Percentiles rank a stretch among this genome's conserved stretches.
These are phyloP conservation scores for Chydorus sphaericus DNA, from an alignment of 2,888 invertebrate species.

Conservation along the genomic window DNA sequence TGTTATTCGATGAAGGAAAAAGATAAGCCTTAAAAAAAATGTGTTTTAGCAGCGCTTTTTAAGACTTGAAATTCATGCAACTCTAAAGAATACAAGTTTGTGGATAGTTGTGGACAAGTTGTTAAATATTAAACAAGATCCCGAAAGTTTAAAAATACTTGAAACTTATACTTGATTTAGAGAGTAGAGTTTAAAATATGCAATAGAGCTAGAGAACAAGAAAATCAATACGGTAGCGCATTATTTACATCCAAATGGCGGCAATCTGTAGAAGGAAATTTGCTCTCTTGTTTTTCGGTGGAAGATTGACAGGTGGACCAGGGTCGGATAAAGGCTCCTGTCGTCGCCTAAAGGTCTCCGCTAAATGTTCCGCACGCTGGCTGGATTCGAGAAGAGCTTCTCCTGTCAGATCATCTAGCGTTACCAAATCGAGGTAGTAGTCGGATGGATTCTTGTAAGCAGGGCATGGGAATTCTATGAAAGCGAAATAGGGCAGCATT, in stretches of 20 bases:
- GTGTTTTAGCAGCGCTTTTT: background rate
- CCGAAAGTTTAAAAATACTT: too few relatives aligned
- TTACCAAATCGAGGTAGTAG: constrained; percentile 87
- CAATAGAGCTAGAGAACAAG: too few relatives aligned
- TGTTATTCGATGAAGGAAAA: too few relatives aligned
- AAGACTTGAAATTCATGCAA: background rate
- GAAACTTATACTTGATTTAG: too few relatives aligned
- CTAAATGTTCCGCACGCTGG: constrained; percentile 77
- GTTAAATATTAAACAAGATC: too few relatives aligned
- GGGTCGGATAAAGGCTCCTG: constrained; percentile 47
- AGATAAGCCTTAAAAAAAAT: background rate
- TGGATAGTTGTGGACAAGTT: too few relatives aligned
- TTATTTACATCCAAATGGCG: constrained; percentile 47
- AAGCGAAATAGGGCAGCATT: constrained; percentile 83
- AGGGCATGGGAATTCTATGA: constrained; percentile 84
- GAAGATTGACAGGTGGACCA: constrained; percentile 63
- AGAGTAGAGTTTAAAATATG: too few relatives aligned
- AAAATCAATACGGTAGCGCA: too few relatives aligned
- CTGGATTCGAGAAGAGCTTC: constrained; percentile 91
- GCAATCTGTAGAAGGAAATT: constrained; percentile 53
- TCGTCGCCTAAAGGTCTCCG: constrained; percentile 60
- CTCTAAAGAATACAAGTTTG: background rate
- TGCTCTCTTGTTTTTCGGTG: constrained; percentile 46
- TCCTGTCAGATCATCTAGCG: constrained; percentile 78
- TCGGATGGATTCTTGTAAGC: constrained; percentile 93